Evolutionary conservation across 2,797 vertebrate species (phyloP), one percentile per base, ranked within the genome.

Genomic region (Dermochelys coriacea): DNA sequence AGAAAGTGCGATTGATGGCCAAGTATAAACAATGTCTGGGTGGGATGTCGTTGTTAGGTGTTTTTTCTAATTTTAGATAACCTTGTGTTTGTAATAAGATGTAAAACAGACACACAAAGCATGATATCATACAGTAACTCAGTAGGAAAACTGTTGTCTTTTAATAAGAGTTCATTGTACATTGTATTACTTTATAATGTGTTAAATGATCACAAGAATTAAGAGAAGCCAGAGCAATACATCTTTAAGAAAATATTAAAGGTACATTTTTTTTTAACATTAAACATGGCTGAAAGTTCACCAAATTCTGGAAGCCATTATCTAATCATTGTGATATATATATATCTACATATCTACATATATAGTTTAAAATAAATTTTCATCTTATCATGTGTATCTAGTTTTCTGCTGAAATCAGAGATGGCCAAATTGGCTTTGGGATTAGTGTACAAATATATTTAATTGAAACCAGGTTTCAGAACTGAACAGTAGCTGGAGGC

Each of bases 1-100:
- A 97, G 97, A 95, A 97, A 96, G 91, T 95, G 97, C 98, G 98
- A 98, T 98, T 97, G 97, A 97, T 98, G 96, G 97, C 97, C 37
- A 78, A 96, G 85, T 68, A 14, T 98, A 98, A 98, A 98, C 97
- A 98, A 2, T 64, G 92, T 95, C 92, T 97, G 92, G 89, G 71
- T 96, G 93, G 92, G 82, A 93, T 96, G 49, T 91, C 84, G 27
- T 81, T 93, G 41, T 71, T 92, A 95, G 95, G 83, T 64, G 3
- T 16, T 7, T 92, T 96, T 95, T 93, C 80, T 96, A 86, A 84
- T 95, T 97, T 96, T n/a, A 37, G 52, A 88, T 95, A 96, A 94
- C 80, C 51, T 94, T 87, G 37, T 90, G 84, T 96, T 95, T 96
- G n/a, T 91, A 93, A 64, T 59, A 88, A 77, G 77, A 86, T 89